A percentile compares a stretch with the other conserved stretches of the same genome.
These are phyloP conservation scores for Abramis brama DNA, from an alignment of 2,113 vertebrate species.

Conservation along the genomic window DNA sequence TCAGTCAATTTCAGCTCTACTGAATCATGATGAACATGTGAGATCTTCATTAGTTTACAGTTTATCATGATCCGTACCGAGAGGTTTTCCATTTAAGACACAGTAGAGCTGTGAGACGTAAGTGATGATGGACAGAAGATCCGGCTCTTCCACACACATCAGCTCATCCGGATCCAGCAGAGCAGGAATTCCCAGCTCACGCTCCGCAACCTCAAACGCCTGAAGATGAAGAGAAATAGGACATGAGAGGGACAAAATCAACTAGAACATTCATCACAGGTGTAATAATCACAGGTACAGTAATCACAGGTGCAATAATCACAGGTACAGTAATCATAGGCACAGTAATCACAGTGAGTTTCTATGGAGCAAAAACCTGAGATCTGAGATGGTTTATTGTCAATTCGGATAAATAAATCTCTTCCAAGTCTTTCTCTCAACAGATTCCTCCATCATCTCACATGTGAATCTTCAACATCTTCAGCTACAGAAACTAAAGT, in stretches of 20 bases:
- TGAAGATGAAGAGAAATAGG: conserved; percentile 56
- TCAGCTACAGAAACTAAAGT: conserved; percentile 13
- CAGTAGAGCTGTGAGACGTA: conserved; percentile 97
- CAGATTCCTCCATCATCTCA: not conserved
- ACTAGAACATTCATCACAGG: not conserved
- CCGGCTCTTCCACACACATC: conserved; percentile 94
- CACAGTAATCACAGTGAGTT: too few species aligned
- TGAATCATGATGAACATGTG: not conserved
- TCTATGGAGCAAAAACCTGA: not conserved
- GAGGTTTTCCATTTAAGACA: conserved; percentile 84
- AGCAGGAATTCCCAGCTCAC: conserved; percentile 92
- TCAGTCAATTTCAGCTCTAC: conserved; percentile 10
- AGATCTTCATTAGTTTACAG: conserved; percentile 13
- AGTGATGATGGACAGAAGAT: conserved; percentile 95
- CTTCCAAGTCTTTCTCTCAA: not conserved
- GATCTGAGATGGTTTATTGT: not conserved
- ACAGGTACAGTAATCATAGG: too few species aligned
- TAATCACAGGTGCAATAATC: too few species aligned
- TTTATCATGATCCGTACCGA: conserved; percentile 53
- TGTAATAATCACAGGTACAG: too few species aligned
- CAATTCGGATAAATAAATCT: not conserved
- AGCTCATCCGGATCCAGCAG: conserved; percentile 93
- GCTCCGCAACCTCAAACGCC: conserved; percentile 94
- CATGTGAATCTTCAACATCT: conserved; percentile 1
- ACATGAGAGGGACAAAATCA: not conserved